Evolutionary conservation across 1,140 invertebrate species (phyloP).

Genomic region (Drosophila malerkotliana): DNA sequence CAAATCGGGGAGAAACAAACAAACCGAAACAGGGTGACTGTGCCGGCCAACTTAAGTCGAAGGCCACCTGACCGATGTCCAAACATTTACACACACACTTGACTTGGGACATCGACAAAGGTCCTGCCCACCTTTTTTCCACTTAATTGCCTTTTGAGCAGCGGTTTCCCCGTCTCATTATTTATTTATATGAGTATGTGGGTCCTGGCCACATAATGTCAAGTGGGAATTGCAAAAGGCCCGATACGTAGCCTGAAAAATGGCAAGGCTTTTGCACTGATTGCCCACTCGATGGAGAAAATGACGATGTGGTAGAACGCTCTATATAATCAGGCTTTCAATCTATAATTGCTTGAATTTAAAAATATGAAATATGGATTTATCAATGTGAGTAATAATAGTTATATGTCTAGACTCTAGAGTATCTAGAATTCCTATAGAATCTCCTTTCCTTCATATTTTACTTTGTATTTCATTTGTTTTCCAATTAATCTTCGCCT

Average conservation of each 20-base stretch:
- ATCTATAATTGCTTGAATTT: too few species aligned
- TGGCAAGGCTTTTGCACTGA: slow-evolving; percentile 3
- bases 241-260: slow-evolving; percentile 9
- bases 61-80: slow-evolving; percentile 46
- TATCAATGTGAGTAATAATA: too few species aligned
- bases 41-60: slow-evolving; percentile 5
- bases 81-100: slow-evolving; percentile 55
- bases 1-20: slow-evolving; percentile 43
- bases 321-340: not conserved
- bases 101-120: slow-evolving; percentile 29
- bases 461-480: slow-evolving; percentile 1
- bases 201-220: slow-evolving; percentile 22
- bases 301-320: not conserved
- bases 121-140: slow-evolving; percentile 57
- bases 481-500: slow-evolving; percentile 19
- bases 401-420: too few species aligned
- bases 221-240: slow-evolving; percentile 21
- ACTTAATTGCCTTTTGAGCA: slow-evolving; percentile 60
- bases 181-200: slow-evolving; percentile 58
- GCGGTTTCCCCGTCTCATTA: slow-evolving; percentile 50
- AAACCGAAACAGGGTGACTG: slow-evolving; percentile 7
- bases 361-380: too few species aligned
- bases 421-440: too few species aligned
- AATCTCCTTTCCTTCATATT: not conserved
- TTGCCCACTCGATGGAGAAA: not conserved